A percentile compares a stretch with the other conserved stretches of the same genome.
phyloP scores from a whole-genome alignment of 2,888 invertebrate genomes.

The Portevinia maculata region DNA sequence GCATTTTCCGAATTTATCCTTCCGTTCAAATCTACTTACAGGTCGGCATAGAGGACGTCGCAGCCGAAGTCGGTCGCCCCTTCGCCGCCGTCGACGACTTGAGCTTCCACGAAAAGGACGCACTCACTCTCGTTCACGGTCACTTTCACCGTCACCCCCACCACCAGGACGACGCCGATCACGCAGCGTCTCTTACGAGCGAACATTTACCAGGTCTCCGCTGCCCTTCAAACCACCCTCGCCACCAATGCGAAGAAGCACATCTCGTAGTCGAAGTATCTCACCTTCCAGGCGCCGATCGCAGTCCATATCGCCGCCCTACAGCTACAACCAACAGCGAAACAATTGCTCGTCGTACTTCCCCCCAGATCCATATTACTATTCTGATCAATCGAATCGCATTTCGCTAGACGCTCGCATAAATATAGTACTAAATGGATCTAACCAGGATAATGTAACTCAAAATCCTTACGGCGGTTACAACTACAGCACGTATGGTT shows the following conservation, averaged over 20 bases:
- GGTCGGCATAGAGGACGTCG: conserved; percentile 70
- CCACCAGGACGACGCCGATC: conserved; percentile 63
- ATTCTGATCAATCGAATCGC: conserved; percentile 78
- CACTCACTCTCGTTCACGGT: conserved; percentile 73
- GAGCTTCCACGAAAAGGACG: conserved; percentile 62
- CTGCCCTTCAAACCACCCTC: conserved; percentile 81
- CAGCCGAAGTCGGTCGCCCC: conserved; percentile 78
- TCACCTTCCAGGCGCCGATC: conserved; percentile 46
- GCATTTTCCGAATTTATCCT: too few relatives aligned
- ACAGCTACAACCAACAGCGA: conserved; percentile 70
- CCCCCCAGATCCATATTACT: conserved; percentile 77
- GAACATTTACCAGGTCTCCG: conserved; percentile 80
- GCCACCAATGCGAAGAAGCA: conserved; percentile 80
- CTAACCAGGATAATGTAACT: conserved; percentile 59
- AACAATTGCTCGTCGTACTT: conserved; percentile 61
- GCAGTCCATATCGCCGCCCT: conserved; percentile 64
- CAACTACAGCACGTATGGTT: conserved; percentile 76
- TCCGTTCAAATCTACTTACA: conserved; percentile 30
- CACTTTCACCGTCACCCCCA: conserved; percentile 71
- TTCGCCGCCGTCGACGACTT: conserved; percentile 75
- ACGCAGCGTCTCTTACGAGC: conserved; percentile 77
- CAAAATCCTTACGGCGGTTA: conserved; percentile 76
- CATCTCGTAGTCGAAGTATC: conserved; percentile 73
- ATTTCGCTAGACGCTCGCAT: conserved; percentile 77
- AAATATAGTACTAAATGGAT: conserved; percentile 76